These are phyloP conservation scores for Scaptomyza flava DNA, from an alignment of 2,888 invertebrate genomes.

Conservation along the genomic window DNA sequence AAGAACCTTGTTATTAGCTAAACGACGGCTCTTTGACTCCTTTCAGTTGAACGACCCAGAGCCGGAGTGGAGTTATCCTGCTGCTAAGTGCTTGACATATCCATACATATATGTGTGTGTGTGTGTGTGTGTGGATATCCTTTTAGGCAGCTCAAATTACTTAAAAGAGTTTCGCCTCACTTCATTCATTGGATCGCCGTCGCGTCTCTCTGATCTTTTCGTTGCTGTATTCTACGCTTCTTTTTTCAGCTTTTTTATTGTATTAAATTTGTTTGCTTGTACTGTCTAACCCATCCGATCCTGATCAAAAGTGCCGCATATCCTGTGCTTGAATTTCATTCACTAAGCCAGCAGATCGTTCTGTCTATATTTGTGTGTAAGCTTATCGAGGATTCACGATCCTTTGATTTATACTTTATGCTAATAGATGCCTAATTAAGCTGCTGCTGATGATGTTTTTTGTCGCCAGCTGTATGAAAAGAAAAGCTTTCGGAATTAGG, in stretches of 20 bases:
- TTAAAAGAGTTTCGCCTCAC: slow-evolving; percentile 37
- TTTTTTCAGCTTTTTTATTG: background rate
- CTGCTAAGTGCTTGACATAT: slow-evolving; percentile 10
- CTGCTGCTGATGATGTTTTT: slow-evolving; percentile 7
- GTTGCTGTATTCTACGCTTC: slow-evolving; percentile 50
- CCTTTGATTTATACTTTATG: slow-evolving; percentile 28
- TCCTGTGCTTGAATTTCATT: slow-evolving; percentile 79
- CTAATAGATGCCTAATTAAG: slow-evolving; percentile 66
- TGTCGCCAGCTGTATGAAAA: slow-evolving; percentile 12
- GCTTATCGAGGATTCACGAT: slow-evolving; percentile 35
- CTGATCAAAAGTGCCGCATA: slow-evolving; percentile 74
- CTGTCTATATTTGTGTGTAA: slow-evolving; percentile 24
- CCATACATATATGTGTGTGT: background rate
- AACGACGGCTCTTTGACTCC: slow-evolving; percentile 42
- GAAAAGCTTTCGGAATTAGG: background rate
- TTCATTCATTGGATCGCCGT: slow-evolving; percentile 47
- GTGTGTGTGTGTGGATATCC: slow-evolving; percentile 49
- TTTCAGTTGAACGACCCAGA: slow-evolving; percentile 45
- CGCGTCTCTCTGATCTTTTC: slow-evolving; percentile 56
- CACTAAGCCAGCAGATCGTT: slow-evolving; percentile 51
- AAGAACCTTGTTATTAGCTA: slow-evolving; percentile 8
- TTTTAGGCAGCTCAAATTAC: slow-evolving; percentile 65
- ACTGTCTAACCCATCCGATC: slow-evolving; percentile 17
- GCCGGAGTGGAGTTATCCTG: slow-evolving; percentile 39
- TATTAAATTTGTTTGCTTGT: background rate